Conservation (phyloP, 2,113 vertebrate species). For the Turnix velox region DNA sequence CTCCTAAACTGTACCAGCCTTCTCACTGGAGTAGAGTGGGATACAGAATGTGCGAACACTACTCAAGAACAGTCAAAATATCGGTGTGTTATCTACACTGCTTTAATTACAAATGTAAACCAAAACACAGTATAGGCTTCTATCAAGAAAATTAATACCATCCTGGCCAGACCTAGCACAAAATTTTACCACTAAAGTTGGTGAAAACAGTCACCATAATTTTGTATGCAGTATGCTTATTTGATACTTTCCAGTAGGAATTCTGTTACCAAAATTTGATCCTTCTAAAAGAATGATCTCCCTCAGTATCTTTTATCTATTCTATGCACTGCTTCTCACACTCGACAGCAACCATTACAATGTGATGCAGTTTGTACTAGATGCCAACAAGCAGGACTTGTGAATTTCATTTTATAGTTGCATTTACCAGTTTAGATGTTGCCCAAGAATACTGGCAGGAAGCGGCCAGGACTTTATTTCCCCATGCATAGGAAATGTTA, state of each 20-base stretch:
- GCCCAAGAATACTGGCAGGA: background rate
- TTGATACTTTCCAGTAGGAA: background rate
- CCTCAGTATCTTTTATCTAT: background rate
- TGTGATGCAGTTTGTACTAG: background rate
- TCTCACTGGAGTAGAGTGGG: background rate
- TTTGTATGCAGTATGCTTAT: rapidly evolving
- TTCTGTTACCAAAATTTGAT: background rate
- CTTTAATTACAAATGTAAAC: background rate
- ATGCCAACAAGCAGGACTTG: background rate
- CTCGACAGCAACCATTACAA: background rate
- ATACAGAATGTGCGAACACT: background rate
- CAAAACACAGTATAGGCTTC: background rate
- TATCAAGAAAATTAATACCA: background rate
- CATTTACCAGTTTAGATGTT: background rate
- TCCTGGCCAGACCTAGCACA: background rate
- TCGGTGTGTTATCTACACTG: rapidly evolving
- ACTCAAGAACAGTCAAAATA: background rate
- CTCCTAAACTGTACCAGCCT: background rate
- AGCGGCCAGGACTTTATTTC: background rate
- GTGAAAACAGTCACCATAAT: background rate
- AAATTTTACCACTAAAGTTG: background rate
- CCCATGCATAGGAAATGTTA: background rate
- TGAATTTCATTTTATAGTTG: background rate
- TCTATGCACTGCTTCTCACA: background rate
- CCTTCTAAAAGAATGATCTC: background rate